Evolutionary conservation across 92 coral and sea anemone species (phyloP), one percentile per base, ranked within the genome.

Genomic region (Paragorgia papillata): DNA sequence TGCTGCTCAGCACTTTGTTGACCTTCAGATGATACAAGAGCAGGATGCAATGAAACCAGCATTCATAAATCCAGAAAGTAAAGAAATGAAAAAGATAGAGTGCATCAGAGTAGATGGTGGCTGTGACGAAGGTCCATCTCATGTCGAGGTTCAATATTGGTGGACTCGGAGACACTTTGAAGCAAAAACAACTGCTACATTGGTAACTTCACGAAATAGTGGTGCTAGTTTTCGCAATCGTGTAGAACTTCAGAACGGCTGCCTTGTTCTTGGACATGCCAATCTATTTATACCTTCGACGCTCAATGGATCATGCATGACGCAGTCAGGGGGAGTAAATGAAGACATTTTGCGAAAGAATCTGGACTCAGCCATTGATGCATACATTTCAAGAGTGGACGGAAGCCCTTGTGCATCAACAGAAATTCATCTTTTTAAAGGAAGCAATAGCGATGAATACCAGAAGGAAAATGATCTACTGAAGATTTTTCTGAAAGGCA

Each of bases 261-360:
- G 92, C 57, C 70, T 77, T 40, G 82, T 89, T 1, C 48, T 85
- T 14, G 88, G 78, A 1, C 92, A 84, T 30, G 82, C 88, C 1
- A 76, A 78, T 35, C 50, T 88, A 30, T 88, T 85, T 62, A 89
- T 89, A 19, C 92, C 88, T 1, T 85, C 89, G 7, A 89, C 92
- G 18, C 79, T 89, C 0, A 82, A 89, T 69, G 89, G 89, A 12
- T 63, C 80, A 29, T 85, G 89, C 39, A 22, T 57, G 1, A 39
- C 32, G n/a, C 22, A 70, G 22, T 50, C 74, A 1, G 92, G 86
- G 29, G 51, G 66, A 5, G 51, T 84, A 3, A 49, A 88, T 61
- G n/a, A 84, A 24, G 68, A 57, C 17, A 76, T 61, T 35, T 33
- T 84, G n/a, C 58, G 46, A 22, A 53, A 77, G 53, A 88, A 84